Conservation (phyloP, 1,140 invertebrate species). For the Hyles vespertilio region DNA sequence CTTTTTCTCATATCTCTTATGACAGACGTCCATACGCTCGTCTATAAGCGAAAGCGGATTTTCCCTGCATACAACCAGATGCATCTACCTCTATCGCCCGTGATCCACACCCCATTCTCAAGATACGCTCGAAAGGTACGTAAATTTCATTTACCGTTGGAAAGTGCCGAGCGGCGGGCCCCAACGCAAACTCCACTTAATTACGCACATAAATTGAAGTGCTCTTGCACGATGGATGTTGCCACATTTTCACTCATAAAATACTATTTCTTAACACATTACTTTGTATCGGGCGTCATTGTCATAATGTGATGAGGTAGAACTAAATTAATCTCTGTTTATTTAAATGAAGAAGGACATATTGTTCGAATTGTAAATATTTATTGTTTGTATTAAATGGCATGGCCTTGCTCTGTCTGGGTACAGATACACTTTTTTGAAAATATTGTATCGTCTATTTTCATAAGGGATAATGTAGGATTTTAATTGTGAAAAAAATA, state of each 20-base stretch:
- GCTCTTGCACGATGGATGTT: slow-evolving; percentile 66
- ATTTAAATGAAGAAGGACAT: no score
- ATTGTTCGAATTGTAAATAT: no score
- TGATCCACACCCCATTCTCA: slow-evolving; percentile 27
- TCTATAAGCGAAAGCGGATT: no score
- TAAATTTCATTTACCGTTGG: slow-evolving; percentile 73
- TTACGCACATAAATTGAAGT: slow-evolving; percentile 74
- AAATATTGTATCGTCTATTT: no score
- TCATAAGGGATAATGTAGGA: no score
- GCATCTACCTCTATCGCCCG: not conserved
- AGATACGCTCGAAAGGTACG: slow-evolving; percentile 63
- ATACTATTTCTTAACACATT: slow-evolving; percentile 34
- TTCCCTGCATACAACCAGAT: not conserved
- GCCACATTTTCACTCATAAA: slow-evolving; percentile 57
- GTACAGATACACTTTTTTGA: no score
- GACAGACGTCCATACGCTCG: no score
- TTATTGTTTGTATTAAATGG: no score
- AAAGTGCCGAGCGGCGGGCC: slow-evolving; percentile 63
- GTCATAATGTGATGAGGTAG: not conserved
- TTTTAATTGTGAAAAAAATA: no score
- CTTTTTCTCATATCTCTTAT: no score
- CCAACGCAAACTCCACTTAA: slow-evolving; percentile 72
- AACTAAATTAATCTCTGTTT: no score
- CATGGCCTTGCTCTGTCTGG: no score
- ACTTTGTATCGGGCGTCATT: not conserved